Percentiles rank a stretch among this genome's conserved stretches.
Conservation (phyloP, 2,888 invertebrate genomes). For the Vesta saturnalis region DNA sequence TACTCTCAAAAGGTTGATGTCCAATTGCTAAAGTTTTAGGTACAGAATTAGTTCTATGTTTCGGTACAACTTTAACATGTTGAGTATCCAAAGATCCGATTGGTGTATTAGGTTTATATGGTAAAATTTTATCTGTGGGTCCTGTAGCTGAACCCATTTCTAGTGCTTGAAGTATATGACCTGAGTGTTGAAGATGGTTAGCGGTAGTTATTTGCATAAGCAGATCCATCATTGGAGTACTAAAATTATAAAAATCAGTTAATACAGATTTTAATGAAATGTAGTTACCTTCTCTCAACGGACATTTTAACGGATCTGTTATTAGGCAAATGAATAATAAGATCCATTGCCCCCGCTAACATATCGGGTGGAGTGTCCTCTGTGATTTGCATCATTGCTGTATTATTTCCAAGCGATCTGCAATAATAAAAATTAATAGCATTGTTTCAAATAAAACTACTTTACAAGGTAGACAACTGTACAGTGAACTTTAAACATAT, state of each 20-base stretch:
- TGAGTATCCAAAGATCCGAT: constrained; percentile 70
- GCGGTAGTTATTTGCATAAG: constrained; percentile 76
- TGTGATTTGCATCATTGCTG: constrained; percentile 66
- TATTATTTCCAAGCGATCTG: constrained; percentile 54
- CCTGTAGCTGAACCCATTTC: constrained; percentile 64
- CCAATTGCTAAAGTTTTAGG: constrained; percentile 49
- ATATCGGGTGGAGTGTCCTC: constrained; percentile 76
- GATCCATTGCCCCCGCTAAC: constrained; percentile 75
- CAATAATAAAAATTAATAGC: constrained; percentile 36
- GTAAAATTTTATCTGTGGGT: constrained; percentile 65
- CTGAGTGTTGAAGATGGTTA: constrained; percentile 73
- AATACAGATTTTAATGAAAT: constrained; percentile 4
- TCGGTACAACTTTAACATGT: constrained; percentile 59
- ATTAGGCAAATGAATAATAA: constrained; percentile 71
- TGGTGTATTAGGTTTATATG: constrained; percentile 79
- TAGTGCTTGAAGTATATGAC: constrained; percentile 72
- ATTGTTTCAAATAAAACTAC: not conserved
- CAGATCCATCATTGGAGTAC: constrained; percentile 83
- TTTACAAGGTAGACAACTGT: not conserved
- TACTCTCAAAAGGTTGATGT: constrained; percentile 71
- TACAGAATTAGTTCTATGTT: constrained; percentile 48
- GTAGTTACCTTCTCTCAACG: constrained; percentile 66
- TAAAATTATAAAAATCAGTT: constrained; percentile 57
- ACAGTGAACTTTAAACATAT: not conserved
- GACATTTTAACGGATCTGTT: constrained; percentile 65